Conservation (phyloP, 2,797 vertebrate species). For the Acestrorhynchus altus region DNA sequence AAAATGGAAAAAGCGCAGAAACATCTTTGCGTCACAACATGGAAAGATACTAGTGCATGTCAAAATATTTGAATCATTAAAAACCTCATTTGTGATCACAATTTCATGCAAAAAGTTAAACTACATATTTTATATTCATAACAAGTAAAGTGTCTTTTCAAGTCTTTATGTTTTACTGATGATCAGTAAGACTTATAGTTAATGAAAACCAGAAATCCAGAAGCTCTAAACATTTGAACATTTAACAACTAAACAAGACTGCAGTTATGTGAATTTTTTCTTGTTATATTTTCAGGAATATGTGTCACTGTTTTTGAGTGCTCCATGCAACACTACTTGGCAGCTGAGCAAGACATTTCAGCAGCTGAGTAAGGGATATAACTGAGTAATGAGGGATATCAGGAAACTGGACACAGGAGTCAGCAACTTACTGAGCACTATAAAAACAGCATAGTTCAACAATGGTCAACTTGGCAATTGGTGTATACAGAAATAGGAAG, state of each 20-base stretch:
- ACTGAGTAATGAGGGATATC: neutral
- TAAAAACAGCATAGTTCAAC: neutral
- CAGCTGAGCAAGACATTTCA: neutral
- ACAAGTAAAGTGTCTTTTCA: no score
- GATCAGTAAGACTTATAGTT: no score
- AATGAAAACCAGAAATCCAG: no score
- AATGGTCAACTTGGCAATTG: neutral
- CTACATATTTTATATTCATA: no score
- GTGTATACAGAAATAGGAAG: neutral
- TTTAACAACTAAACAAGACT: neutral
- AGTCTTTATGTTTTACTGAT: no score
- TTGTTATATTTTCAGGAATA: neutral
- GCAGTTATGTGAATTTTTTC: neutral
- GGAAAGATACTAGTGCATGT: no score
- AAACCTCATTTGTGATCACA: no score
- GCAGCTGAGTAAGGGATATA: neutral
- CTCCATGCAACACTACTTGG: neutral
- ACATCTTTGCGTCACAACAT: no score
- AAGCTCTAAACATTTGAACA: no score
- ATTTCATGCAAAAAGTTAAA: no score
- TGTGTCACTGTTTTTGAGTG: neutral
- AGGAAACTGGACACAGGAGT: neutral
- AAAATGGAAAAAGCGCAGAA: no score
- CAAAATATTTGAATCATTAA: no score
- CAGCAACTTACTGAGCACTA: neutral